These are phyloP conservation scores for Nymphalis polychloros DNA, from an alignment of 2,888 invertebrate species.

Conservation along the genomic window DNA sequence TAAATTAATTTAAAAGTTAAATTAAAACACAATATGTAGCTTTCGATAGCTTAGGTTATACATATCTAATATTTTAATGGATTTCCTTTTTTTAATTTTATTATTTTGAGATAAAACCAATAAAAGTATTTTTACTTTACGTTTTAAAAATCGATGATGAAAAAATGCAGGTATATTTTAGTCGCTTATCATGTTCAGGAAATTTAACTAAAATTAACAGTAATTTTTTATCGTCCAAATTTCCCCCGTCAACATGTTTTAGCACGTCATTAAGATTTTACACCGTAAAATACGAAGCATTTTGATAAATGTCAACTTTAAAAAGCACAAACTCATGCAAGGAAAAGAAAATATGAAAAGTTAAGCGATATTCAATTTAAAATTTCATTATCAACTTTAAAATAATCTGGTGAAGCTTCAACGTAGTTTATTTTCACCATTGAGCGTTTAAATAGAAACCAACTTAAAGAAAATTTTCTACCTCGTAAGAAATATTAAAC, in stretches of 20 bases:
- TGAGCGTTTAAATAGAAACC: neutral
- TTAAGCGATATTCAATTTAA: neutral
- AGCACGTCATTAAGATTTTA: constrained; percentile 1
- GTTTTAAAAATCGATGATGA: no score
- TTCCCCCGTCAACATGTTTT: neutral
- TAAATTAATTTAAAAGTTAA: no score
- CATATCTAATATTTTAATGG: no score
- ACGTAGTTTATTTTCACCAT: neutral
- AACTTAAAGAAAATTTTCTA: no score
- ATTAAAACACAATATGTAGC: no score
- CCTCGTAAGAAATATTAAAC: no score
- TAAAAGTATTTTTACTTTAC: no score
- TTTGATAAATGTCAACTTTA: neutral
- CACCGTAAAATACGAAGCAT: neutral
- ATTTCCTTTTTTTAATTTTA: no score
- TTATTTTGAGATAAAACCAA: no score
- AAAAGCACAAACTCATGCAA: neutral
- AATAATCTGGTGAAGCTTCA: neutral
- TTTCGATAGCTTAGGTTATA: no score
- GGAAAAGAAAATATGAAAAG: neutral
- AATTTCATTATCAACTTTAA: neutral
- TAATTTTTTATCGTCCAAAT: neutral
- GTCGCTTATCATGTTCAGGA: neutral
- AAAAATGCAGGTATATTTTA: neutral
- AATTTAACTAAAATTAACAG: neutral